Conservation (phyloP, 2,113 vertebrate genomes). For the Antigone vipio region DNA sequence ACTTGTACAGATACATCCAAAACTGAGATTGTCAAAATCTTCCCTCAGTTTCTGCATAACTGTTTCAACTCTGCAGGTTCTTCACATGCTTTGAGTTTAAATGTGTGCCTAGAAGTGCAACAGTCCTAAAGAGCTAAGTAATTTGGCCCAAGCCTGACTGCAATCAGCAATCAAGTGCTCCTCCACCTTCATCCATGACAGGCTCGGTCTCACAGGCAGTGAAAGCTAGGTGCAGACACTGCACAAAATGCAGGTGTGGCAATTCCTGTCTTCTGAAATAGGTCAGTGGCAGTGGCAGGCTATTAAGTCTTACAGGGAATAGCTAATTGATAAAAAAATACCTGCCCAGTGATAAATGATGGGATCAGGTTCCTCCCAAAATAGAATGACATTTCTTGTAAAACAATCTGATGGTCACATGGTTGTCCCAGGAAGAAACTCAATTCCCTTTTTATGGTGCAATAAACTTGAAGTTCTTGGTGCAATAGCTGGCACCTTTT, state of each 20-base stretch:
- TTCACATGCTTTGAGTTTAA: neutral
- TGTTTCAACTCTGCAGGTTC: neutral
- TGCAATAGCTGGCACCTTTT: neutral
- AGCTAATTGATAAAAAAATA: constrained; percentile 4
- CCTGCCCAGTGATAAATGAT: neutral
- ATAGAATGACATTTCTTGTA: neutral
- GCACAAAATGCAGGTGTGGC: neutral
- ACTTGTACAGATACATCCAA: neutral
- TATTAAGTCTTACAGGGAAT: neutral
- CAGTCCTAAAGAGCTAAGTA: neutral
- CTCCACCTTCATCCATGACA: neutral
- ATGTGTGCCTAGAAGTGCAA: neutral
- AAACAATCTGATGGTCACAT: neutral
- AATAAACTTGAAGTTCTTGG: constrained; percentile 27
- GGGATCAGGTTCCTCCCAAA: neutral
- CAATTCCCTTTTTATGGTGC: constrained; percentile 4
- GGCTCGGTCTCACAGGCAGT: neutral
- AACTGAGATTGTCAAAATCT: neutral
- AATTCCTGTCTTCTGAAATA: neutral
- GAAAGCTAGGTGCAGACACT: neutral
- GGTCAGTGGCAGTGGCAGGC: neutral
- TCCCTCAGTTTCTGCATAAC: neutral
- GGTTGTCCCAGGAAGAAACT: neutral
- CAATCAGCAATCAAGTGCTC: neutral
- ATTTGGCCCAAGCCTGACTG: neutral